Base-by-base conservation (phyloP, 1,140 invertebrate species). In the Asobara japonica region DNA sequence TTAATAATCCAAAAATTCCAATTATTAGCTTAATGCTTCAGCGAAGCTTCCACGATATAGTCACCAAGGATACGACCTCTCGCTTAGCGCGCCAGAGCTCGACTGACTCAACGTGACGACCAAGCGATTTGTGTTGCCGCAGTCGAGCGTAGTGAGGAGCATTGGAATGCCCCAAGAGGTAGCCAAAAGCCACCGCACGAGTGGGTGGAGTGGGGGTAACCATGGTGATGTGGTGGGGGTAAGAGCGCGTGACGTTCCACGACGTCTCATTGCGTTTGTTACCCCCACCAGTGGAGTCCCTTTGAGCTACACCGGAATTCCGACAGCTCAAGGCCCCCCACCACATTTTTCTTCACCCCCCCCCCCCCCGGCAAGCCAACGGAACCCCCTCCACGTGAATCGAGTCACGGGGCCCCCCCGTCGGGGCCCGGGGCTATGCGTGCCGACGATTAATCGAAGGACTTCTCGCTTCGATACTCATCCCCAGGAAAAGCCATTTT, bases 171-270 rank as follows among this genome's bases (percentile, higher is more conserved):
- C 69, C 74, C 65, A 74, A 73, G 69, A 69, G 61, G 68, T 76
- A 76, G 78, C 70, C 74, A 74, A 72, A 74, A 77, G 36, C 71
- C 76, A 68, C 72, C 68, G 48, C 71, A 56, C 70, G 65, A 64
- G 67, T 30, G 31, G 65, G 8, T 11, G 66, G 33, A 71, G 27
- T 36, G 62, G 62, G 68, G 38, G 64, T 67, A 65, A 67, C 68
- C 65, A 56, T n/a, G 11, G 25, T 10, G 51, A 56, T 7, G 18
- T 45, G 8, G 51, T 45, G 61, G 76, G 85, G 81, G 79, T 83
- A 78, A 70, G 74, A 81, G 82, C 85, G 84, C 85, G 86, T 85
- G 84, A 86, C 85, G 84, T 74, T 85, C 81, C 80, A 82, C 80
- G 77, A 77, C 78, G 82, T 82, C 78, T 78, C 41, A 31, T n/a